phyloP scores from a whole-genome alignment of 2,888 invertebrate genomes.

The Rhamphomyia laevipes region DNA sequence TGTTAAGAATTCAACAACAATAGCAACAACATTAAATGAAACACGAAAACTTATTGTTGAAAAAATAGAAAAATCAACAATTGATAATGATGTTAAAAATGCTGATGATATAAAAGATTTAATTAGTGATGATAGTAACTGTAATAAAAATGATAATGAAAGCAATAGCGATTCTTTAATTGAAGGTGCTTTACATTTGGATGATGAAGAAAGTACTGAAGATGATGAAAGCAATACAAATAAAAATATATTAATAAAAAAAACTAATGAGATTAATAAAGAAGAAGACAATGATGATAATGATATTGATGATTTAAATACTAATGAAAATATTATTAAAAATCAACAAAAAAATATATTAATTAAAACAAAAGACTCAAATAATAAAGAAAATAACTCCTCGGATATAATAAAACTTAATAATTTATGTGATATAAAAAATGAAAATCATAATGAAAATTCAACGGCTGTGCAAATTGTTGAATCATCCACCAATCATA shows the following conservation, averaged over 20 bases:
- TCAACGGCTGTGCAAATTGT: too few relatives aligned
- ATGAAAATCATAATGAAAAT: too few relatives aligned
- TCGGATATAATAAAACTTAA: too few relatives aligned
- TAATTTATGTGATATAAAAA: too few relatives aligned
- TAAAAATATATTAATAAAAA: background rate
- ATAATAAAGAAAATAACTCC: too few relatives aligned
- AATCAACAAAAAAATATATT: too few relatives aligned
- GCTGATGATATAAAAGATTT: background rate
- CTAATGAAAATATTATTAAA: too few relatives aligned
- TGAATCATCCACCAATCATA: background rate
- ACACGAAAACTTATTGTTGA: background rate
- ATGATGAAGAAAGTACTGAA: background rate
- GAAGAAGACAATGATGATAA: constrained; percentile 3
- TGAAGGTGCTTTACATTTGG: background rate
- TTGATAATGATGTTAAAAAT: background rate
- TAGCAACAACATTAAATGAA: background rate
- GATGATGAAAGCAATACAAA: background rate
- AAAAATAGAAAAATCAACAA: background rate
- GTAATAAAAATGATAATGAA: background rate
- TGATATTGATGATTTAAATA: too few relatives aligned
- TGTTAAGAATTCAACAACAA: background rate
- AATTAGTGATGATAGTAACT: background rate
- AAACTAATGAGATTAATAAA: constrained; percentile 1
- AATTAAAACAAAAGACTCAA: too few relatives aligned
- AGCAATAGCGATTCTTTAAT: background rate